These are phyloP conservation scores for Sciurus carolinensis DNA, from an alignment of 2,797 vertebrate genomes.

Conservation along the genomic window DNA sequence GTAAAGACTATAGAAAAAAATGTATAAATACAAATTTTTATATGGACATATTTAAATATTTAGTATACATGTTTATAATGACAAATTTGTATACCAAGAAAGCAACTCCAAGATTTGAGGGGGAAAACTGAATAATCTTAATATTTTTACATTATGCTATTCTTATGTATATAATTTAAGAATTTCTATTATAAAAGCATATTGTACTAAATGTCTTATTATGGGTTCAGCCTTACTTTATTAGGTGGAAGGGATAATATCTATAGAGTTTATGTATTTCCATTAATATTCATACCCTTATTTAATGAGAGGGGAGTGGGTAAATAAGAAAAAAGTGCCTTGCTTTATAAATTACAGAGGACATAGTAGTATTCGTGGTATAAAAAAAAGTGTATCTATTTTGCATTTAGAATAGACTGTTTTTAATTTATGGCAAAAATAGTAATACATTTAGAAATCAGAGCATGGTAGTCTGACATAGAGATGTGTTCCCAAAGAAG, in stretches of 20 bases:
- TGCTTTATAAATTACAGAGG: not conserved
- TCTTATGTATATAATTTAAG: not conserved
- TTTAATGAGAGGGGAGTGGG: too few relatives aligned
- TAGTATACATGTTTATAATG: not conserved
- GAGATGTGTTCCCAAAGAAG: not conserved
- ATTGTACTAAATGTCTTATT: not conserved
- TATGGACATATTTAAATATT: not conserved
- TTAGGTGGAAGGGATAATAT: not conserved
- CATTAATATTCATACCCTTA: constrained; percentile 1
- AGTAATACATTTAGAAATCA: not conserved
- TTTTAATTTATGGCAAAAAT: not conserved
- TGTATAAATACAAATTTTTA: not conserved
- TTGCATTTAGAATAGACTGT: not conserved
- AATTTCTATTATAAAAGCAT: not conserved
- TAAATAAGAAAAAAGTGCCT: not conserved
- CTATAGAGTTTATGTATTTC: not conserved
- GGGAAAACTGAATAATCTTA: not conserved
- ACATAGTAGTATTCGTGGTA: not conserved
- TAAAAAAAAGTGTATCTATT: not conserved
- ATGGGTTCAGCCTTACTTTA: not conserved
- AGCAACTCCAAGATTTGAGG: constrained; percentile 6
- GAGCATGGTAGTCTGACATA: not conserved
- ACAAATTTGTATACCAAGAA: not conserved
- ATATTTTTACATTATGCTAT: not conserved
- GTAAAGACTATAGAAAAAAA: not conserved